Conservation (phyloP, 2,113 vertebrate genomes). For the Eretmodus cyanostictus region DNA sequence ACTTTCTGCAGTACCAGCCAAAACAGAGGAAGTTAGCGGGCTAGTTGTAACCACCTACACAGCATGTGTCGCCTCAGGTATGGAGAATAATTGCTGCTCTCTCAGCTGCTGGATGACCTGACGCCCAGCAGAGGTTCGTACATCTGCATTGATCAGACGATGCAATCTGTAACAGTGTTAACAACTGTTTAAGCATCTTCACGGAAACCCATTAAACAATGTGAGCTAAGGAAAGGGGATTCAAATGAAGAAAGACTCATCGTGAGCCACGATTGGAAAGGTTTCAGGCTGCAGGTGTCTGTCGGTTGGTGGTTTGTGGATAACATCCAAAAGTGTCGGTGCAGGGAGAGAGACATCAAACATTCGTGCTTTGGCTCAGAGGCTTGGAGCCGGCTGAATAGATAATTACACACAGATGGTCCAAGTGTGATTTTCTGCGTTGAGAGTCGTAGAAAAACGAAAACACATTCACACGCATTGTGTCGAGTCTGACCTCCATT, state of each 20-base stretch:
- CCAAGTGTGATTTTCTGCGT: neutral
- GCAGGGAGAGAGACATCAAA: neutral
- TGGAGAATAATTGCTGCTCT: neutral
- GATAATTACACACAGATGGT: constrained; percentile 11
- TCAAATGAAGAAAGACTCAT: neutral
- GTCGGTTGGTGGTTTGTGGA: neutral
- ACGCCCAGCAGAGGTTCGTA: neutral
- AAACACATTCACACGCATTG: neutral
- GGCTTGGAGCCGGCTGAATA: neutral
- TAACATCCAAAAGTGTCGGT: neutral
- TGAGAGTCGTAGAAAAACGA: neutral
- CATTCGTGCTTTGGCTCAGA: neutral
- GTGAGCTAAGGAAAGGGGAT: neutral
- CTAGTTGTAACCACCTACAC: neutral
- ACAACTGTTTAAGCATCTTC: neutral
- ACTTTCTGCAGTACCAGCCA: neutral
- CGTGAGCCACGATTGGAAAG: neutral
- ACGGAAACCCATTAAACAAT: neutral
- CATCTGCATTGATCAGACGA: neutral
- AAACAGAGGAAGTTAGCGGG: neutral
- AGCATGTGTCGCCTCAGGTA: neutral
- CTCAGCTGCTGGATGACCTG: neutral
- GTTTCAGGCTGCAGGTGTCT: neutral
- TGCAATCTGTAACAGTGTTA: neutral
- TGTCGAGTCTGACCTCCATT: neutral